phyloP scores from a whole-genome alignment of 2,888 invertebrate genomes.

The Cosmorhoe ocellata region DNA sequence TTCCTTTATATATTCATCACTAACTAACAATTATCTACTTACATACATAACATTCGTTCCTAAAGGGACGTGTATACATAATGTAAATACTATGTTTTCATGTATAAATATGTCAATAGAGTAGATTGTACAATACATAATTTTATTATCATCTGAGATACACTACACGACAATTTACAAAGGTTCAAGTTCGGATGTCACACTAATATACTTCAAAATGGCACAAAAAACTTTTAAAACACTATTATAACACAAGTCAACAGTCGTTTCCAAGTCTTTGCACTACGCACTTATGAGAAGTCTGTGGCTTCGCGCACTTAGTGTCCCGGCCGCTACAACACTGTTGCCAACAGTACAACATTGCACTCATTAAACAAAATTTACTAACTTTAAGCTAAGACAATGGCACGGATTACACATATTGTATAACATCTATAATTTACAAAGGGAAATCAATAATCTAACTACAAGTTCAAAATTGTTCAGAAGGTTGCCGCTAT shows the following conservation, averaged over 20 bases:
- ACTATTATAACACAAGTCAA: conserved; percentile 77
- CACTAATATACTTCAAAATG: conserved; percentile 80
- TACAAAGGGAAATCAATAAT: conserved; percentile 70
- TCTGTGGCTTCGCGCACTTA: conserved; percentile 44
- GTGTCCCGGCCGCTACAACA: conserved; percentile 36
- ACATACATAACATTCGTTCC: conserved; percentile 81
- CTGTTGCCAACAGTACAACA: conserved; percentile 38
- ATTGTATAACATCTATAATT: conserved; percentile 65
- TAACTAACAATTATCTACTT: conserved; percentile 76
- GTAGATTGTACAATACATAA: conserved; percentile 77
- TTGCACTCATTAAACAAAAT: conserved; percentile 62
- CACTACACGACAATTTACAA: conserved; percentile 74
- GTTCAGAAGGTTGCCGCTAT: conserved; percentile 67
- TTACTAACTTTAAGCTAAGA: conserved; percentile 79
- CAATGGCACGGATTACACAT: conserved; percentile 83
- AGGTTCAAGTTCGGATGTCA: conserved; percentile 83
- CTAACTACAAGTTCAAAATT: conserved; percentile 62
- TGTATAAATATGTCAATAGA: conserved; percentile 81
- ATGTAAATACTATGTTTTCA: conserved; percentile 80
- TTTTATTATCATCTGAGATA: conserved; percentile 78
- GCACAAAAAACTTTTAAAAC: conserved; percentile 82
- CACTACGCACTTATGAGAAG: conserved; percentile 56
- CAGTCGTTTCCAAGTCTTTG: conserved; percentile 68
- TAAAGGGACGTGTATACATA: conserved; percentile 82
- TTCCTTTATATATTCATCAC: conserved; percentile 73